Percentiles rank a stretch among this genome's conserved stretches.
Evolutionary conservation across 2,113 vertebrate genomes (phyloP).

Genomic region (Naja naja): DNA sequence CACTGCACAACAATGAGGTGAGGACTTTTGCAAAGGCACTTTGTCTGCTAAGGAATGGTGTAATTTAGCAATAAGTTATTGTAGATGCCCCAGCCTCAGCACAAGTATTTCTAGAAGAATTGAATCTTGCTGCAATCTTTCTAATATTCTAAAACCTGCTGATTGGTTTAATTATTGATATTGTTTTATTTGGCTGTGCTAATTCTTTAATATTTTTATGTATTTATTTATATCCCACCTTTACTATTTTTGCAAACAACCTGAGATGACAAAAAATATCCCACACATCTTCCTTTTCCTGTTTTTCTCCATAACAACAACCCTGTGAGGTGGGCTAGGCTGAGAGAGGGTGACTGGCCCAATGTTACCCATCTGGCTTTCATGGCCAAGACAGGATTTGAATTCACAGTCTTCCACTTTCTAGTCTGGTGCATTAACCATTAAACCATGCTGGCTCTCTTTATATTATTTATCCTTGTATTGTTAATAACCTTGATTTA

Average conservation of each 20-base stretch:
- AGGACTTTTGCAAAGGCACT: not conserved
- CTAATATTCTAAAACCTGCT: not conserved
- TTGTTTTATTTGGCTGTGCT: not conserved
- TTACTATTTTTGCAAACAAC: not conserved
- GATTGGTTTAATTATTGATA: not conserved
- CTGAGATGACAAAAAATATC: not conserved
- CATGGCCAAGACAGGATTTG: not conserved
- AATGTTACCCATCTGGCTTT: not conserved
- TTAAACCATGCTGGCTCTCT: not conserved
- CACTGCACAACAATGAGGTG: conserved; percentile 98
- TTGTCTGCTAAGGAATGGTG: not conserved
- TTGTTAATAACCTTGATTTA: not conserved
- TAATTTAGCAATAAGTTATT: not conserved
- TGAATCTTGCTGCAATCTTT: not conserved
- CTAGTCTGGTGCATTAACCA: not conserved
- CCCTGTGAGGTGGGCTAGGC: not conserved
- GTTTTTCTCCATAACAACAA: not conserved
- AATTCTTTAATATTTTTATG: not conserved
- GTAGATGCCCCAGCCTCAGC: not conserved
- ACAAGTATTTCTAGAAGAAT: not conserved
- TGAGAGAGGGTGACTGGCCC: not conserved
- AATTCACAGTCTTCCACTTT: not conserved
- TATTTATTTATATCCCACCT: not conserved
- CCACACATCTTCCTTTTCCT: not conserved
- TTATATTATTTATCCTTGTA: not conserved